phyloP scores from a whole-genome alignment of 2,113 vertebrate genomes.

The Phrynosoma blainvillii region DNA sequence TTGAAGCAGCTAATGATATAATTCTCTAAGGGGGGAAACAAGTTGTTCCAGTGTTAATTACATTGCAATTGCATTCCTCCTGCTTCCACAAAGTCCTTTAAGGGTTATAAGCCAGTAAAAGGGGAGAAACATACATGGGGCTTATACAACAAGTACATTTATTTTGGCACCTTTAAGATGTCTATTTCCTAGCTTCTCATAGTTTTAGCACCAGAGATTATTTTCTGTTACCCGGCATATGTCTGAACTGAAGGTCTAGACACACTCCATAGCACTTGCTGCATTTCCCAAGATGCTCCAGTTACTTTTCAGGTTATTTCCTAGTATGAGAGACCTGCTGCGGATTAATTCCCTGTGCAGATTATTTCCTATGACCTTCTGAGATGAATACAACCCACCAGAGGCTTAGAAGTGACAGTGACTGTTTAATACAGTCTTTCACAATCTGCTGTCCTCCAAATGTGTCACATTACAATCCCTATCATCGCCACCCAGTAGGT shows the following conservation, averaged over 20 bases:
- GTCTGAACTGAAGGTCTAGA: neutral
- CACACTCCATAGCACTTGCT: neutral
- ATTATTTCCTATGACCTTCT: neutral
- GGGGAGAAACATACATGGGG: neutral
- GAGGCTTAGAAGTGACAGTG: neutral
- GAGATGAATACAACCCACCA: neutral
- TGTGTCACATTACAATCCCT: neutral
- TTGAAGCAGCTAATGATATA: conserved; percentile 87
- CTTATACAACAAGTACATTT: neutral
- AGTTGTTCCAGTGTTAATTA: conserved; percentile 87
- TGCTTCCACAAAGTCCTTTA: neutral
- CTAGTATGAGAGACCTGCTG: neutral
- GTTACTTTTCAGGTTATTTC: neutral
- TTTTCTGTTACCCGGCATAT: neutral
- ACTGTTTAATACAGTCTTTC: neutral
- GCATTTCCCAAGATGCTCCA: neutral
- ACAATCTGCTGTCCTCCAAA: neutral
- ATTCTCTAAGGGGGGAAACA: conserved; percentile 85
- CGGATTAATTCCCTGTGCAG: neutral
- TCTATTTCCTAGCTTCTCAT: neutral
- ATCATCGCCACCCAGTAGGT: neutral
- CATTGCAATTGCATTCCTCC: conserved; percentile 71
- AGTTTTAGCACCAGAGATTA: neutral
- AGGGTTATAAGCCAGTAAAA: conserved; percentile 10
- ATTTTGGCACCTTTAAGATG: neutral